Percentiles rank a stretch among this genome's conserved stretches.
Conservation (phyloP, 2,888 invertebrate species). For the Coelinius sp. region DNA sequence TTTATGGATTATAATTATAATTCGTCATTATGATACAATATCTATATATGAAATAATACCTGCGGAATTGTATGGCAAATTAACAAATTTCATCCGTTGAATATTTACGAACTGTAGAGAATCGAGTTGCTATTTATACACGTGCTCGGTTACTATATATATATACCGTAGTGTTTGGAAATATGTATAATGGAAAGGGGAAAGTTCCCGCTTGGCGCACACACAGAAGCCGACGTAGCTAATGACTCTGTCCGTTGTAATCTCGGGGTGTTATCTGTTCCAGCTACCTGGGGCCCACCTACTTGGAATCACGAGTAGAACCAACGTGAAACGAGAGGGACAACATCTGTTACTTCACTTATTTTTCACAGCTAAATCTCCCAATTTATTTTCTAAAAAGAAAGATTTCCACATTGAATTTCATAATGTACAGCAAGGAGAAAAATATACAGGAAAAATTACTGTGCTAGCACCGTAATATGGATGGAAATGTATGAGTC, state of each 20-base stretch:
- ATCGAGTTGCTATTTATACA: too few relatives aligned
- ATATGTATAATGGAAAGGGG: background rate
- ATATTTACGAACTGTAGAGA: too few relatives aligned
- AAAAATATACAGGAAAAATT: too few relatives aligned
- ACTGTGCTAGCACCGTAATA: too few relatives aligned
- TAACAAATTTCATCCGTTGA: too few relatives aligned
- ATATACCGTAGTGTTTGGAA: background rate
- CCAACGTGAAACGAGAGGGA: background rate
- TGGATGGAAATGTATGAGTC: too few relatives aligned
- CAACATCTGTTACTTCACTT: background rate
- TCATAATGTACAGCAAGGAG: too few relatives aligned
- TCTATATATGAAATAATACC: too few relatives aligned
- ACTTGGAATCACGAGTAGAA: conserved; percentile 67
- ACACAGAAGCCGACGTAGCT: conserved; percentile 71
- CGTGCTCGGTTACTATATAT: too few relatives aligned
- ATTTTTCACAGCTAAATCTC: background rate
- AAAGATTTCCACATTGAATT: background rate
- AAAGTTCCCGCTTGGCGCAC: conserved; percentile 27
- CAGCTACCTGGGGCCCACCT: conserved; percentile 71
- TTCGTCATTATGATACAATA: too few relatives aligned
- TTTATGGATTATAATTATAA: too few relatives aligned
- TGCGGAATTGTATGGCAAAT: too few relatives aligned
- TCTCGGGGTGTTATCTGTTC: conserved; percentile 70
- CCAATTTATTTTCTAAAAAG: background rate
- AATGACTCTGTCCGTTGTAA: conserved; percentile 71